Conservation (phyloP, 2,888 invertebrate species). For the Drosophila diplacantha region DNA sequence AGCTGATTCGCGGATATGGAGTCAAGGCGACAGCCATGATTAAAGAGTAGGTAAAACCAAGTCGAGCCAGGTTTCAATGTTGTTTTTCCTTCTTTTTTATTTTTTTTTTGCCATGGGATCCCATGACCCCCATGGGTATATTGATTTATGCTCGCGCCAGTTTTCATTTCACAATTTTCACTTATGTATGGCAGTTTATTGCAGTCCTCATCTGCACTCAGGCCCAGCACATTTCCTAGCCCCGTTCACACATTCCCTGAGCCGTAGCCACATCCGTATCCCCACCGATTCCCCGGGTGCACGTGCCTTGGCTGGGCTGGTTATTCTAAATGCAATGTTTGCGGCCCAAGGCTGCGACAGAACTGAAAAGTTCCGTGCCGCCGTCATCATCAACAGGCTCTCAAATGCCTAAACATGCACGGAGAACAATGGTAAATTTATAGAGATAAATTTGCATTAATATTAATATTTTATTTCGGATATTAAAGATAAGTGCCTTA, state of each 20-base stretch:
- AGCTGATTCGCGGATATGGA: slow-evolving; percentile 8
- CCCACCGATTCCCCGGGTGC: neutral
- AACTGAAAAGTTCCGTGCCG: slow-evolving; percentile 35
- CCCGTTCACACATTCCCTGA: neutral
- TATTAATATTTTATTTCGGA: neutral
- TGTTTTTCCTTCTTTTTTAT: slow-evolving; percentile 4
- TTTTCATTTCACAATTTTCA: slow-evolving; percentile 57
- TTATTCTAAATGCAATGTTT: slow-evolving; percentile 50
- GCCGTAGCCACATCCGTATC: neutral
- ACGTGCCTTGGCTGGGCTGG: slow-evolving; percentile 11
- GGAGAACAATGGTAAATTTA: neutral
- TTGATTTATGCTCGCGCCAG: slow-evolving; percentile 61
- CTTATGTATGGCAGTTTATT: slow-evolving; percentile 47
- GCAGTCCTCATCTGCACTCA: slow-evolving; percentile 38
- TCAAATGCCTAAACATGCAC: slow-evolving; percentile 46
- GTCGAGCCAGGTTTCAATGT: slow-evolving; percentile 1
- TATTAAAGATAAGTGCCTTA: neutral
- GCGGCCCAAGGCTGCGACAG: slow-evolving; percentile 49
- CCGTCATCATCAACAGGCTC: slow-evolving; percentile 60
- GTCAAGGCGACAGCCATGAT: neutral
- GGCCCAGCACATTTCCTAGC: slow-evolving; percentile 17
- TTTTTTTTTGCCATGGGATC: slow-evolving; percentile 8
- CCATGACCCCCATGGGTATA: slow-evolving; percentile 40
- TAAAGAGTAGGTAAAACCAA: slow-evolving; percentile 16
- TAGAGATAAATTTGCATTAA: neutral